Evolutionary conservation across 2,888 invertebrate species (phyloP).

Genomic region (Drosophila buzzatii): DNA sequence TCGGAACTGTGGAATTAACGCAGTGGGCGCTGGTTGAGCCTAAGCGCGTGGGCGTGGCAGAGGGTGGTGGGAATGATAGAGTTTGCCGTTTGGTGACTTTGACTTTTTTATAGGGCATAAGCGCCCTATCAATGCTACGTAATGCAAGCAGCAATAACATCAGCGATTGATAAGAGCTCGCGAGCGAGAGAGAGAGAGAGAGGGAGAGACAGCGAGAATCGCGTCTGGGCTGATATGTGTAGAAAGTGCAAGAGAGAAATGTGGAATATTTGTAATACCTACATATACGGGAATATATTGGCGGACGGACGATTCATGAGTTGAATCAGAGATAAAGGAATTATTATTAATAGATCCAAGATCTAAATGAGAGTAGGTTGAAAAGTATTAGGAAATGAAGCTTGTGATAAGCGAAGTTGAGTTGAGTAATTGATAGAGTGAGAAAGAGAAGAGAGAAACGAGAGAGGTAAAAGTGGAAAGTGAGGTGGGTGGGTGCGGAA

Average conservation of each 20-base stretch:
- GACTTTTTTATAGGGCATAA: slow-evolving; percentile 45
- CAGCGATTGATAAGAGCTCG: slow-evolving; percentile 53
- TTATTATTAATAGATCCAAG: not conserved
- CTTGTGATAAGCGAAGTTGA: not conserved
- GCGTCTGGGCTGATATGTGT: slow-evolving; percentile 15
- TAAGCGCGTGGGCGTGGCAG: not conserved
- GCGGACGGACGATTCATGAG: too few species aligned
- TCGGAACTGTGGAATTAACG: slow-evolving; percentile 18
- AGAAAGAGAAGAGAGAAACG: too few species aligned
- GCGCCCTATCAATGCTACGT: slow-evolving; percentile 57
- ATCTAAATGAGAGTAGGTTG: not conserved
- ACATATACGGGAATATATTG: not conserved
- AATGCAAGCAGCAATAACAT: slow-evolving; percentile 36
- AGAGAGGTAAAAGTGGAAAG: too few species aligned
- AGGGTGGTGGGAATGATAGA: not conserved
- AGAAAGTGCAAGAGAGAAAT: slow-evolving; percentile 14
- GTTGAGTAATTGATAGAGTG: not conserved
- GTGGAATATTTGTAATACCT: not conserved
- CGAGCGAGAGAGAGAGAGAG: slow-evolving; percentile 18
- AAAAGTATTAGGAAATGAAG: not conserved
- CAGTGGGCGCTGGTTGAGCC: not conserved
- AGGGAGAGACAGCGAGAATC: not conserved
- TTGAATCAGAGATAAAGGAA: too few species aligned
- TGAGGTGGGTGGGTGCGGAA: too few species aligned
- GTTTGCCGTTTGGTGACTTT: slow-evolving; percentile 45